Evolutionary conservation across 2,113 vertebrate genomes (phyloP).

Genomic region (Salvator merianae): DNA sequence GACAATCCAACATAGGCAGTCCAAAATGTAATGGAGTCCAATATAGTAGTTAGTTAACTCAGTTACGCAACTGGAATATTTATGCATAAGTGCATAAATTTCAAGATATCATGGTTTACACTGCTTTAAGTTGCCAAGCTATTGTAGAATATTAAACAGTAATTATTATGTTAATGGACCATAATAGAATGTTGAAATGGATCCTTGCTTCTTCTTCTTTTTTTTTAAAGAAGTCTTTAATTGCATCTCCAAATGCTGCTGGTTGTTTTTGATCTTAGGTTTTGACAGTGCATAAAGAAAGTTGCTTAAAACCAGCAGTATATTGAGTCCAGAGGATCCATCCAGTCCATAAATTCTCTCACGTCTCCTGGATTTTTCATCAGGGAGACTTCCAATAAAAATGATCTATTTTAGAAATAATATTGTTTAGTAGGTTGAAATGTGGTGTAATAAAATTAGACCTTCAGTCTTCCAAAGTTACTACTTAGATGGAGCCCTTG

Average conservation of each 20-base stretch:
- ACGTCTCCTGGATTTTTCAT: slow-evolving; percentile 87
- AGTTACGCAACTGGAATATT: neutral
- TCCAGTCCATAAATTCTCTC: slow-evolving; percentile 86
- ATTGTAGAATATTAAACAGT: slow-evolving; percentile 7
- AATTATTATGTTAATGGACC: neutral
- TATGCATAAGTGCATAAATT: slow-evolving; percentile 32
- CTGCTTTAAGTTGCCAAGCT: slow-evolving; percentile 28
- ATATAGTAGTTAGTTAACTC: slow-evolving; percentile 47
- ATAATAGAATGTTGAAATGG: slow-evolving; percentile 46
- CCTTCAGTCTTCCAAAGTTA: slow-evolving; percentile 88
- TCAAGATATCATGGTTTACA: slow-evolving; percentile 9
- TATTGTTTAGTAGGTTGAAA: slow-evolving; percentile 92
- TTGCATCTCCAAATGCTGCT: neutral
- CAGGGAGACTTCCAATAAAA: slow-evolving; percentile 89
- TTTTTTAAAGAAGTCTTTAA: slow-evolving; percentile 9
- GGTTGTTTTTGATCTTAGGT: slow-evolving; percentile 57
- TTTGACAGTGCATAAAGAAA: slow-evolving; percentile 72
- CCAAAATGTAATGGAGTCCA: slow-evolving; percentile 46
- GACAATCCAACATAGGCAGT: slow-evolving; percentile 8
- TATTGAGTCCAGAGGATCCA: slow-evolving; percentile 83
- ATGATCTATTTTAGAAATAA: slow-evolving; percentile 91
- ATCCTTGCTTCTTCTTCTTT: slow-evolving; percentile 23
- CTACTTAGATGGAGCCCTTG: slow-evolving; percentile 86
- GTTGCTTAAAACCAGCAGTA: slow-evolving; percentile 80
- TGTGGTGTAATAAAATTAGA: slow-evolving; percentile 93